A percentile compares a stretch with the other conserved stretches of the same genome.
Evolutionary conservation across 2,113 vertebrate species (phyloP).

Genomic region (Ochotona princeps): DNA sequence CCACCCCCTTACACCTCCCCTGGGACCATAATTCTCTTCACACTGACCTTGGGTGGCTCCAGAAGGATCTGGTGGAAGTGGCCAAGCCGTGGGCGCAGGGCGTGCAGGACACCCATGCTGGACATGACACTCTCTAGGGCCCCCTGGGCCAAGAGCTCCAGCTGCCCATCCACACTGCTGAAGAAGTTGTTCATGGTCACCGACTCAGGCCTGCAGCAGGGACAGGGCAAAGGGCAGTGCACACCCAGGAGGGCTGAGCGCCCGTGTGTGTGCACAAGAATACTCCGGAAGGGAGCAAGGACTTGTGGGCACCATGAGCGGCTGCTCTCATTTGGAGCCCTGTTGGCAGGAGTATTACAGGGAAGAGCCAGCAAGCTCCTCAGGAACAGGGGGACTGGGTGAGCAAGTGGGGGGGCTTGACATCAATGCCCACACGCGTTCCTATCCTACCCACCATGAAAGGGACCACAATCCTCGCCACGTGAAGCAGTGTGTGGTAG

Average conservation of each 20-base stretch:
- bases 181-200: slow-evolving; percentile 82
- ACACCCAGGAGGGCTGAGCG: not conserved
- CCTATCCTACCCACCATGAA: not conserved
- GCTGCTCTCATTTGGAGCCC: too few relatives aligned
- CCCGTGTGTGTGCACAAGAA: rapidly evolving
- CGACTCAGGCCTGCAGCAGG: slow-evolving; percentile 74
- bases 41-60: slow-evolving; percentile 82
- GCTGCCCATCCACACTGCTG: slow-evolving; percentile 83
- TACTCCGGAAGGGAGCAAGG: rapidly evolving
- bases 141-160: slow-evolving; percentile 81
- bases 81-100: slow-evolving; percentile 80
- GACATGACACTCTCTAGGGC: slow-evolving; percentile 56
- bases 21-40: rapidly evolving
- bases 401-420: not conserved
- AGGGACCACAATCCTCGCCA: not conserved
- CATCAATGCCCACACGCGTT: not conserved
- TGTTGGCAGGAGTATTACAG: too few relatives aligned
- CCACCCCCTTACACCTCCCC: not conserved
- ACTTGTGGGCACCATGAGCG: too few relatives aligned
- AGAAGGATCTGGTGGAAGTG: slow-evolving; percentile 84
- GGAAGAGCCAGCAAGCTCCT: too few relatives aligned
- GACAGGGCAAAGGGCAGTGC: rapidly evolving
- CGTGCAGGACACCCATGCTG: slow-evolving; percentile 77
- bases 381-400: too few relatives aligned
- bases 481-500: not conserved